phyloP scores from a whole-genome alignment of 2,888 invertebrate species.

The Trichogramma dendrolimi region DNA sequence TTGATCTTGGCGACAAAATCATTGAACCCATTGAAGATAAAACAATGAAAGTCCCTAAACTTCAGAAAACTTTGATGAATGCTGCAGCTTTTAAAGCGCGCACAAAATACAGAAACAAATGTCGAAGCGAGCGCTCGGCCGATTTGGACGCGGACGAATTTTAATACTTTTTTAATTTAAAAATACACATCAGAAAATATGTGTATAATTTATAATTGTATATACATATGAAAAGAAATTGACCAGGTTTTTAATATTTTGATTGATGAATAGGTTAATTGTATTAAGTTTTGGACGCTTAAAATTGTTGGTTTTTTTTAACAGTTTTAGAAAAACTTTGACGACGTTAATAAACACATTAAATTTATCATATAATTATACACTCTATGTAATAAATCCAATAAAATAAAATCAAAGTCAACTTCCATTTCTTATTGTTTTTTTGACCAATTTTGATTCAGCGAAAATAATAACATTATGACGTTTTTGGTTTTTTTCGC shows the following conservation, averaged over 20 bases:
- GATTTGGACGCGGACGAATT: slow-evolving; percentile 52
- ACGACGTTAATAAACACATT: slow-evolving; percentile 20
- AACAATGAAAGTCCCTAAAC: slow-evolving; percentile 52
- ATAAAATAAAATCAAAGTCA: slow-evolving; percentile 8
- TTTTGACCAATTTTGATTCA: too few relatives aligned
- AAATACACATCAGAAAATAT: slow-evolving; percentile 11
- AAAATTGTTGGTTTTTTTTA: slow-evolving; percentile 25
- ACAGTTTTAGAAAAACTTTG: slow-evolving; percentile 2
- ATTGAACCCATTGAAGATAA: slow-evolving; percentile 49
- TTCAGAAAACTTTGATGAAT: slow-evolving; percentile 75
- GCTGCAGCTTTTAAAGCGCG: slow-evolving; percentile 88
- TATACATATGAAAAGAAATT: slow-evolving; percentile 17
- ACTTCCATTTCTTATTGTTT: too few relatives aligned
- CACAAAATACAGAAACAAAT: slow-evolving; percentile 81
- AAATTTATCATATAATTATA: slow-evolving; percentile 6
- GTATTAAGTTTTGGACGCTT: slow-evolving; percentile 10
- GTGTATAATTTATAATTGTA: slow-evolving; percentile 29
- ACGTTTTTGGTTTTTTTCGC: too few relatives aligned
- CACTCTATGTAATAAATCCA: slow-evolving; percentile 22
- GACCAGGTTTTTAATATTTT: slow-evolving; percentile 10
- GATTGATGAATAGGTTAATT: slow-evolving; percentile 21
- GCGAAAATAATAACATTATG: too few relatives aligned
- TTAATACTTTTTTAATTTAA: slow-evolving; percentile 29
- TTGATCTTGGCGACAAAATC: slow-evolving; percentile 66
- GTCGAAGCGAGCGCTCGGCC: slow-evolving; percentile 84